A percentile compares a stretch with the other conserved stretches of the same genome.
phyloP scores from a whole-genome alignment of 2,113 vertebrate genomes.

The Dicrurus megarhynchus region DNA sequence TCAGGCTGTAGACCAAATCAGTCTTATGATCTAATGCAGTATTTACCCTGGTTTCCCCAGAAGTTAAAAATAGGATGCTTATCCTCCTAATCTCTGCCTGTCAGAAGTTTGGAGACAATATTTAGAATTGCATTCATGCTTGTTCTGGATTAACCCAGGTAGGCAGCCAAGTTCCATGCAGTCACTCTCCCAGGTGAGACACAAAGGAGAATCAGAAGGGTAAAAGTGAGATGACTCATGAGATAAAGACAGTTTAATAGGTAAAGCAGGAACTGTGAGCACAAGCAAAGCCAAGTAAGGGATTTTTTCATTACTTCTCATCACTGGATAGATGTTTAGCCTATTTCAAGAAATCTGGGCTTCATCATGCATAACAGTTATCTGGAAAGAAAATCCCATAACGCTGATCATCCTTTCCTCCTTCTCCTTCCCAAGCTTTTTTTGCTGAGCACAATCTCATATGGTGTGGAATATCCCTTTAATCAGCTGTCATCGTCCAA shows the following conservation, averaged over 20 bases:
- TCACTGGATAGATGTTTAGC: background rate
- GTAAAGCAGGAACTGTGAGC: background rate
- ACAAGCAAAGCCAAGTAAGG: background rate
- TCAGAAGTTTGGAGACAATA: background rate
- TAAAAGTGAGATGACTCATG: background rate
- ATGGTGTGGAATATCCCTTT: background rate
- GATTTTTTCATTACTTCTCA: background rate
- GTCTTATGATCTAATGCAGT: background rate
- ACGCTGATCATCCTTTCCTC: background rate
- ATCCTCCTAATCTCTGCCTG: background rate
- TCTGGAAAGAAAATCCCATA: background rate
- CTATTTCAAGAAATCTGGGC: background rate
- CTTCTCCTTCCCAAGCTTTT: background rate
- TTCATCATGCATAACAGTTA: background rate
- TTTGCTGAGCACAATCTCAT: background rate
- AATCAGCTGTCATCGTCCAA: background rate
- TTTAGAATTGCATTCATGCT: background rate
- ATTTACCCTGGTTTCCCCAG: background rate
- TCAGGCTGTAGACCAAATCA: background rate
- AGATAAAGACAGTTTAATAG: background rate
- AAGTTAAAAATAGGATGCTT: background rate
- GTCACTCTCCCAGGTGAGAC: background rate
- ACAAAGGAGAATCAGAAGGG: background rate
- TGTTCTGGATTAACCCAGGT: background rate
- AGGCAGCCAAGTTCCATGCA: background rate